Conservation (phyloP, 2,797 vertebrate genomes). For the Hippopotamyrus pictus region DNA sequence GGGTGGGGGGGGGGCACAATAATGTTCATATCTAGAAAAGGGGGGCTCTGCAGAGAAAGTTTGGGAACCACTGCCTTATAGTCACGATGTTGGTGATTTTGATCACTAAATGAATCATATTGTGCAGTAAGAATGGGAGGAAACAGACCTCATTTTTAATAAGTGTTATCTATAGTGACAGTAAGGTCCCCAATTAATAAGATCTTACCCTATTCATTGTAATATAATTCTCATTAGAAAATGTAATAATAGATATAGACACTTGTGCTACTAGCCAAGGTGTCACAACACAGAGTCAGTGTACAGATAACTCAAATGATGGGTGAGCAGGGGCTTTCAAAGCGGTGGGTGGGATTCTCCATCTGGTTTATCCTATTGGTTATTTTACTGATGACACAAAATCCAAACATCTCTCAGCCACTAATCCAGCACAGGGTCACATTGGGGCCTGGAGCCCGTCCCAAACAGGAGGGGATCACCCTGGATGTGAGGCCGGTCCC, state of each 20-base stretch:
- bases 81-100: not conserved
- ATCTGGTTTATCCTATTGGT: not conserved
- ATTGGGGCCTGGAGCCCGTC: not conserved
- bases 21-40: too few species aligned
- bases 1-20: too few species aligned
- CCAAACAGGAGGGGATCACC: not conserved
- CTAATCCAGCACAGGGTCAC: not conserved
- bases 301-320: not conserved
- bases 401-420: not conserved
- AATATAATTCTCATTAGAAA: not conserved
- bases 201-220: not conserved
- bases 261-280: not conserved
- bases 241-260: not conserved
- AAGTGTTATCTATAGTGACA: not conserved
- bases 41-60: too few species aligned
- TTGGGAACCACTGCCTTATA: too few species aligned
- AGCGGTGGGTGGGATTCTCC: not conserved
- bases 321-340: not conserved
- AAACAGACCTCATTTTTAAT: not conserved
- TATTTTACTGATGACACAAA: not conserved
- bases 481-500: not conserved
- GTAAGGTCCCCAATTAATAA: not conserved
- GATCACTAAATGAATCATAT: not conserved
- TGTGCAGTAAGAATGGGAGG: not conserved
- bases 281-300: not conserved